Base-by-base conservation (phyloP, 2,797 vertebrate genomes). In the Pantherophis vulpinus region DNA sequence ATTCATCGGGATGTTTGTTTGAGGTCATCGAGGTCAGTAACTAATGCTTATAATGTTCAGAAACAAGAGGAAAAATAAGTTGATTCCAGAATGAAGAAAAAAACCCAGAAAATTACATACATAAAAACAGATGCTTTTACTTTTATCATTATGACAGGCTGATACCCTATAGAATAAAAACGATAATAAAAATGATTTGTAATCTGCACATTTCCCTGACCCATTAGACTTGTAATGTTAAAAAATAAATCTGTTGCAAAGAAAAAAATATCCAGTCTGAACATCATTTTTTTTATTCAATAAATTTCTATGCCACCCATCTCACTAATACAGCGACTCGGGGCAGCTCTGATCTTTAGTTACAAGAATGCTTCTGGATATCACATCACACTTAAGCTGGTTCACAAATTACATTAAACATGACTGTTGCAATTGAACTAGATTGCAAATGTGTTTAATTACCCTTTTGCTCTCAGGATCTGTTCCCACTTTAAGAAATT, bases 121-220 rank as follows among this genome's bases (percentile, higher is more conserved):
- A 79, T 88, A 94, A 86, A 86, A 47, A 54, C 47, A 37, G 58
- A 23, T 91, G 91, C 32, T 95, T 87, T 95, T 92, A 92, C 23
- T 74, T 74, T 23, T 10, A 56, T 6, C 59, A 4, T 37, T 94
- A 56, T 94, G 47, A 61, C 74, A 47, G 42, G 42, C n/a, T 51
- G 11, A 58, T 59, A 83, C 58, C 18, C 18, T 58, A 4, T 51
- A 55, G 37, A 91, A 29, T 32, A 91, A 86, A 86, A 61, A 86
- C 7, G 51, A 79, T 61, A 91, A 91, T 51, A 91, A 91, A 91
- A 86, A 61, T 27, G 9, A 61, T 12, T 42, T 4, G 8, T 70
- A n/a, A n/a, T 32, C 29, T 70, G 29, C 29, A 16, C 13, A 70
- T 70, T 70, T 70, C 4, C 29, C 29, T 66, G 29, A 66, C 29